Percentiles rank a stretch among this genome's conserved stretches.
phyloP scores from a whole-genome alignment of 2,797 vertebrate species.

The Carapus acus region DNA sequence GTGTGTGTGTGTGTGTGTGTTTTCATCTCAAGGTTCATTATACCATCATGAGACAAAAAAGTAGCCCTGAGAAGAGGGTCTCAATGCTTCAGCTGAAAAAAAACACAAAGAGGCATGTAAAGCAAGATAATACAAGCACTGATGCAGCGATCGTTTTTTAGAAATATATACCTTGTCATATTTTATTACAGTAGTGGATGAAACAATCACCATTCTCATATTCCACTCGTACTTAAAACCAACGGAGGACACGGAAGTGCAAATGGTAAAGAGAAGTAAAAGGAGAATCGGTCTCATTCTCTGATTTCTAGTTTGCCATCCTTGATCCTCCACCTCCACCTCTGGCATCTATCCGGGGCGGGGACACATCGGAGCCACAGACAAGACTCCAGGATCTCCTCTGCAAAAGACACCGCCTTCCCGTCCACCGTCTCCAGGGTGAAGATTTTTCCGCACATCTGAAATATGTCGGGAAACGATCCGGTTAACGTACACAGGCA shows the following conservation, averaged over 20 bases:
- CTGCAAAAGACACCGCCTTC: slow-evolving; percentile 75
- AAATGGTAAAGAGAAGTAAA: background rate
- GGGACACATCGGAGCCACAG: slow-evolving; percentile 84
- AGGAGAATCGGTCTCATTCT: slow-evolving; percentile 34
- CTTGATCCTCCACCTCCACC: slow-evolving; percentile 87
- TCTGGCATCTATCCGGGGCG: slow-evolving; percentile 77
- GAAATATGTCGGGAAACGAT: slow-evolving; percentile 13
- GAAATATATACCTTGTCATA: slow-evolving; percentile 1
- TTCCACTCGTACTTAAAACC: background rate
- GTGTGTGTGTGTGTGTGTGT: no score
- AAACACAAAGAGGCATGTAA: background rate
- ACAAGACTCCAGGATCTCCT: slow-evolving; percentile 79
- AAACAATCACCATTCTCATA: background rate
- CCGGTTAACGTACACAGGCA: background rate
- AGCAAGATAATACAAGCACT: background rate
- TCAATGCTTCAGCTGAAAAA: background rate
- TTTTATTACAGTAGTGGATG: background rate
- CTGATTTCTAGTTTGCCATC: slow-evolving; percentile 79
- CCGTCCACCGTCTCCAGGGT: slow-evolving; percentile 88
- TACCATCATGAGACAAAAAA: background rate
- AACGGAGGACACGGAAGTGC: slow-evolving; percentile 5
- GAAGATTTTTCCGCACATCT: slow-evolving; percentile 83
- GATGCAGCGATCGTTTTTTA: slow-evolving; percentile 4
- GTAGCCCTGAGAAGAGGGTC: background rate
- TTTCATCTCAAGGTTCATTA: no score